Evolutionary conservation across 2,113 vertebrate genomes (phyloP).

Genomic region (Anolis sagrei): DNA sequence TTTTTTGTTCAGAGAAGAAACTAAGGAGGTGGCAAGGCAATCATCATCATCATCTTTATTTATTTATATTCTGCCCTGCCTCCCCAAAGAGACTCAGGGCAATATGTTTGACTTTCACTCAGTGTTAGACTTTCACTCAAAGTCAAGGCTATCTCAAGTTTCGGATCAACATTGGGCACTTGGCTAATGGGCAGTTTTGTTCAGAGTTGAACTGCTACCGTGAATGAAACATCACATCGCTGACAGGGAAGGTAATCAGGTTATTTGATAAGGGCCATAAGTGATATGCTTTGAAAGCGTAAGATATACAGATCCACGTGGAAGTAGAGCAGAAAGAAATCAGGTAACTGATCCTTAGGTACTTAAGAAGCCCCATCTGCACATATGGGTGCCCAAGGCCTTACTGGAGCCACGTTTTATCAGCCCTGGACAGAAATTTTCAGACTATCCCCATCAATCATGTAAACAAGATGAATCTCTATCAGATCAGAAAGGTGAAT

Average conservation of each 20-base stretch:
- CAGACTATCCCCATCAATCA: too few relatives aligned
- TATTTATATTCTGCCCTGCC: too few relatives aligned
- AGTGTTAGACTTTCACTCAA: background rate
- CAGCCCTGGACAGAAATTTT: background rate
- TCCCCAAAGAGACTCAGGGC: too few relatives aligned
- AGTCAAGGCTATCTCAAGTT: background rate
- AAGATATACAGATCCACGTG: background rate
- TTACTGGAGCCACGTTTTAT: background rate
- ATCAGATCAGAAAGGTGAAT: too few relatives aligned
- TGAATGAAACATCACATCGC: too few relatives aligned
- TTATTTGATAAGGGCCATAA: background rate
- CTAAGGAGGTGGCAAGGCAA: background rate
- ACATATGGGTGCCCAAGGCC: rapidly evolving
- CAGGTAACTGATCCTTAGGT: background rate
- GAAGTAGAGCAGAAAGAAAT: background rate
- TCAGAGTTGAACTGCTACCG: too few relatives aligned
- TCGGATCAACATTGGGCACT: background rate
- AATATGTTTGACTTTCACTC: too few relatives aligned
- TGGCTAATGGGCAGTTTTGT: background rate
- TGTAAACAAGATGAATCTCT: too few relatives aligned
- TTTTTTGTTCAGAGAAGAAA: background rate
- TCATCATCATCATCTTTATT: too few relatives aligned
- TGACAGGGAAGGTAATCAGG: background rate
- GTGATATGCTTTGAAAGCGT: background rate
- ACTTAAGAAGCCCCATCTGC: background rate